Evolutionary conservation across 1,140 invertebrate species (phyloP).

Genomic region (Eumeta japonica): DNA sequence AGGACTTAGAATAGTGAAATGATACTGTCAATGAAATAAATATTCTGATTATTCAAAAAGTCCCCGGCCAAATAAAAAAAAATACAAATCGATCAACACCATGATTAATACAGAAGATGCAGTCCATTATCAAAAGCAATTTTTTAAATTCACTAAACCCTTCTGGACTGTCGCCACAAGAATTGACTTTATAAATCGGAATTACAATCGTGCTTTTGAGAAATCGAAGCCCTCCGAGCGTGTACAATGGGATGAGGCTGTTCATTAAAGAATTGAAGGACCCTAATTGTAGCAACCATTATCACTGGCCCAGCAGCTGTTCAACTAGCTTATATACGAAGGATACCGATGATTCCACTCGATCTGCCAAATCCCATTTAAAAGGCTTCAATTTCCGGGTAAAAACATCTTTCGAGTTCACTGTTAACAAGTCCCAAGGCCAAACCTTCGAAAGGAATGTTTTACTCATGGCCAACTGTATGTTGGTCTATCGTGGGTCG

Average conservation of each 20-base stretch:
- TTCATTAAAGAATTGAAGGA: neutral
- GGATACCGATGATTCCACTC: neutral
- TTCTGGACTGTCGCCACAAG: slow-evolving; percentile 15
- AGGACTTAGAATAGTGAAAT: slow-evolving; percentile 24
- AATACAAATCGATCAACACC: slow-evolving; percentile 22
- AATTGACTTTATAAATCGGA: slow-evolving; percentile 2
- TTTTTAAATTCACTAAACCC: slow-evolving; percentile 7
- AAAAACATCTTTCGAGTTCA: slow-evolving; percentile 2
- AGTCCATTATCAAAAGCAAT: slow-evolving; percentile 19
- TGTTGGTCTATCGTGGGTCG: slow-evolving; percentile 2
- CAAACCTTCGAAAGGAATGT: neutral
- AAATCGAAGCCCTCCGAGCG: slow-evolving; percentile 1
- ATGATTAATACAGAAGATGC: slow-evolving; percentile 15
- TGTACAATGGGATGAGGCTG: slow-evolving; percentile 1
- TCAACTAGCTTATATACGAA: neutral
- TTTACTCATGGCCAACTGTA: slow-evolving; percentile 1
- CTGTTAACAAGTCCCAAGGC: slow-evolving; percentile 2
- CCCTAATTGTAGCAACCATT: neutral
- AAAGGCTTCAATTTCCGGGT: neutral
- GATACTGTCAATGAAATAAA: slow-evolving; percentile 13
- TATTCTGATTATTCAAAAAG: slow-evolving; percentile 12
- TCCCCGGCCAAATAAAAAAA: slow-evolving; percentile 7
- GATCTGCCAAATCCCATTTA: neutral
- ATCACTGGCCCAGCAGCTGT: neutral
- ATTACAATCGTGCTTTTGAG: slow-evolving; percentile 9